Conservation (phyloP, 2,113 vertebrate species). For the Morone chrysops region DNA sequence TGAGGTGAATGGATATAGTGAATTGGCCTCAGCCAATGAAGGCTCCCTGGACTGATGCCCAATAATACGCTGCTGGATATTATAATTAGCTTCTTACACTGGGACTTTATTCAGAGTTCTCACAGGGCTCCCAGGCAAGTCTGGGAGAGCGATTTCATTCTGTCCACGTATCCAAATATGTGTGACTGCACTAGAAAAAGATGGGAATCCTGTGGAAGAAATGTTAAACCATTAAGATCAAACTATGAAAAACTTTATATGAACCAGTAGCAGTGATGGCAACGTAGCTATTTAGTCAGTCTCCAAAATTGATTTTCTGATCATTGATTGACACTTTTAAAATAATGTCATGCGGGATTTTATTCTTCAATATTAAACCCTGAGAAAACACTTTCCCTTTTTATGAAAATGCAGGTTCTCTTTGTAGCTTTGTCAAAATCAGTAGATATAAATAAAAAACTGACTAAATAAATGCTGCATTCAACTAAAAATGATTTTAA, state of each 20-base stretch:
- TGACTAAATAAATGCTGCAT: neutral
- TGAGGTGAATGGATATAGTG: conserved; percentile 45
- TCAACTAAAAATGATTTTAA: neutral
- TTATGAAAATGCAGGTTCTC: neutral
- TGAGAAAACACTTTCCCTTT: neutral
- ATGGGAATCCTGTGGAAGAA: neutral
- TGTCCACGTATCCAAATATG: conserved; percentile 21
- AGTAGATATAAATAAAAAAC: neutral
- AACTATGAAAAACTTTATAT: neutral
- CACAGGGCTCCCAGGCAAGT: conserved; percentile 24
- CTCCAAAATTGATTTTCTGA: neutral
- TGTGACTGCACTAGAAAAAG: neutral
- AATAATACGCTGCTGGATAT: conserved; percentile 53
- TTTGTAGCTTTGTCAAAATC: neutral
- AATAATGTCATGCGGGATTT: neutral
- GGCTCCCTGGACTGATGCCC: conserved; percentile 48
- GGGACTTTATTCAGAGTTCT: conserved; percentile 37
- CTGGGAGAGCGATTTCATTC: conserved; percentile 49
- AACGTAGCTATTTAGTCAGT: neutral
- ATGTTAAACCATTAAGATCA: neutral
- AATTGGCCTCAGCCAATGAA: conserved; percentile 42
- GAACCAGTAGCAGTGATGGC: neutral
- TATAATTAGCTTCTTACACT: conserved; percentile 55
- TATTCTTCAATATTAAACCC: too few relatives aligned
- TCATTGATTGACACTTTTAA: neutral